Base-by-base conservation (phyloP, 2,113 vertebrate species). In the Sclerurus mexicanus region DNA sequence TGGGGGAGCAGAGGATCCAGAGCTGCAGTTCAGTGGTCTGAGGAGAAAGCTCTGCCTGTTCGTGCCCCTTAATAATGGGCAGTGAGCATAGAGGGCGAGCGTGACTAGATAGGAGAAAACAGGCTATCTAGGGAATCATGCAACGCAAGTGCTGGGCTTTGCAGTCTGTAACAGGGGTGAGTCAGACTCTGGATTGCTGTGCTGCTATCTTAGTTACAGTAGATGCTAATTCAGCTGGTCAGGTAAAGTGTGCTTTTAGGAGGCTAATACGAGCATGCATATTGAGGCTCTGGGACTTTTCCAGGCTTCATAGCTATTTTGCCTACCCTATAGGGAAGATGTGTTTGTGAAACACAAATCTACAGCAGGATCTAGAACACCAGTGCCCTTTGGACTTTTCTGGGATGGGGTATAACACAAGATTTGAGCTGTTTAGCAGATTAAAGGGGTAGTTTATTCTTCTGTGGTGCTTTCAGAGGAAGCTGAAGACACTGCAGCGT, bases 201-300 rank as follows among this genome's bases (percentile, higher is more conserved):
- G 75, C 85, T 95, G 75, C 83, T 92, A 6, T 93, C 95, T 89
- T 78, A 64, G 69, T 91, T 96, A 60, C 85, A 87, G 68, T 7
- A 91, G 96, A 87, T 92, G 69, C 78, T 91, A 91, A 95, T 95
- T 94, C 82, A 94, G 82, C 68, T 92, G 53, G 90, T 92, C 93
- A 92, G 91, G 88, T 94, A 95, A 93, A 89, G 71, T 47, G 40
- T 93, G 89, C 85, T 90, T 88, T 94, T 55, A 80, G 88, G 35
- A 90, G 49, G 35, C 66, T 90, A 63, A 84, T 47, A 89, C 1
- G 2, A 95, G 75, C 60, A 76, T 85, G 78, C 71, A 77, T 77
- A 94, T 58, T 52, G 91, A 94, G 66, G 71, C 52, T 72, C 60
- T 82, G 76, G 76, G 90, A 90, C 31, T 55, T 19, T 76, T 89